Evolutionary conservation across 2,113 vertebrate species (phyloP).

Genomic region (Gavia stellata): DNA sequence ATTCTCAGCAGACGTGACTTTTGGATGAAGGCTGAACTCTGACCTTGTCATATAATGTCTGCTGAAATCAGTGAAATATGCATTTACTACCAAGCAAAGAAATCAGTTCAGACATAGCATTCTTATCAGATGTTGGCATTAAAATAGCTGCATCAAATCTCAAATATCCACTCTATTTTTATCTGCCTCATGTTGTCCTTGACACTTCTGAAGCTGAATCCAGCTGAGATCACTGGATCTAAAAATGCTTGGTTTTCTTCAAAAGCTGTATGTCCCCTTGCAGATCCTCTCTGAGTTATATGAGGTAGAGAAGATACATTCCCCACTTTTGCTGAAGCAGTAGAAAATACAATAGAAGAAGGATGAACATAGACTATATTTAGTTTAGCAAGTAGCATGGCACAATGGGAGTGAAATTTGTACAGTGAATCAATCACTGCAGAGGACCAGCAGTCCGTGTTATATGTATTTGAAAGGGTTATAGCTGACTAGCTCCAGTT

Average conservation of each 20-base stretch:
- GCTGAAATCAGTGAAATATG: neutral
- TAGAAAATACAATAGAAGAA: neutral
- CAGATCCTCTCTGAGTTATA: neutral
- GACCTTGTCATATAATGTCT: neutral
- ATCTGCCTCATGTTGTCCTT: neutral
- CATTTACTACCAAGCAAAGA: neutral
- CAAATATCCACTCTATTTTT: neutral
- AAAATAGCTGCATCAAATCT: neutral
- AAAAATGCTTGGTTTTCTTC: neutral
- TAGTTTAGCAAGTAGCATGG: neutral
- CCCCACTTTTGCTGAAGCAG: neutral
- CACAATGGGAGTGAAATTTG: neutral
- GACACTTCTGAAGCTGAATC: neutral
- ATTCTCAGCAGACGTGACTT: neutral
- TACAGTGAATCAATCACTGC: rapidly evolving
- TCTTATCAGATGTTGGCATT: neutral
- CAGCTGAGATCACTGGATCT: neutral
- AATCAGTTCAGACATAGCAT: neutral
- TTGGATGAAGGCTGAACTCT: neutral
- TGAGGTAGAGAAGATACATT: neutral
- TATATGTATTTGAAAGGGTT: neutral
- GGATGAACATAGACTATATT: neutral
- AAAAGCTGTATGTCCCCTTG: neutral
- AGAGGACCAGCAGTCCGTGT: neutral
- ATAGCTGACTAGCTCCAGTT: neutral